phyloP scores from a whole-genome alignment of 2,113 vertebrate genomes.

The Cephalopterus ornatus region DNA sequence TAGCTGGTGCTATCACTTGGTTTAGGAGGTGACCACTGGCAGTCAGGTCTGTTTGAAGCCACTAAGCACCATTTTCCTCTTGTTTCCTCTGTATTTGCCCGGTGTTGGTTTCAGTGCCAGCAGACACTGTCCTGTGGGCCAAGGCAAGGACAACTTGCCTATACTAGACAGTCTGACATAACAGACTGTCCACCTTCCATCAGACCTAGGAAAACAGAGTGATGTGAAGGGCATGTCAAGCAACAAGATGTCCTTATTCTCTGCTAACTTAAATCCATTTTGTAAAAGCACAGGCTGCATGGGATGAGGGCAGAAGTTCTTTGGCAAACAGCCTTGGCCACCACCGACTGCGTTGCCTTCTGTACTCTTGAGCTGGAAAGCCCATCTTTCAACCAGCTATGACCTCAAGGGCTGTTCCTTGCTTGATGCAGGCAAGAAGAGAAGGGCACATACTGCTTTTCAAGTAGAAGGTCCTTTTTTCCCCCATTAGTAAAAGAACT shows the following conservation, averaged over 20 bases:
- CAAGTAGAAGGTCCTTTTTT: neutral
- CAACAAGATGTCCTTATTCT: neutral
- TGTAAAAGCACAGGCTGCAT: neutral
- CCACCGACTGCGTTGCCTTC: accelerated
- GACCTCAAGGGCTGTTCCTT: neutral
- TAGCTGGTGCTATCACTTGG: neutral
- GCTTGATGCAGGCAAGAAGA: neutral
- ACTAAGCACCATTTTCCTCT: neutral
- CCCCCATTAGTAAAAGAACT: neutral
- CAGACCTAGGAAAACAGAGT: neutral
- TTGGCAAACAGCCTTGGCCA: neutral
- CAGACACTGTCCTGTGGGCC: neutral
- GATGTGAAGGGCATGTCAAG: neutral
- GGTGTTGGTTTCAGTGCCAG: neutral
- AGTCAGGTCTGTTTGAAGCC: neutral
- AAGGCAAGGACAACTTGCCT: neutral
- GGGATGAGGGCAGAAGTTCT: neutral
- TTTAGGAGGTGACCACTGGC: too few species aligned
- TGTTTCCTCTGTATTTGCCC: neutral
- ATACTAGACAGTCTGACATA: neutral
- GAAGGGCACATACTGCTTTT: neutral
- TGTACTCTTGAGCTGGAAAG: neutral
- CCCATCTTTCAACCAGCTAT: too few species aligned
- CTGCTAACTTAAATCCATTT: neutral
- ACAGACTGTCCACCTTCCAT: neutral